Base-by-base conservation (phyloP, 1,140 invertebrate species). In the Cotesia vestalis region DNA sequence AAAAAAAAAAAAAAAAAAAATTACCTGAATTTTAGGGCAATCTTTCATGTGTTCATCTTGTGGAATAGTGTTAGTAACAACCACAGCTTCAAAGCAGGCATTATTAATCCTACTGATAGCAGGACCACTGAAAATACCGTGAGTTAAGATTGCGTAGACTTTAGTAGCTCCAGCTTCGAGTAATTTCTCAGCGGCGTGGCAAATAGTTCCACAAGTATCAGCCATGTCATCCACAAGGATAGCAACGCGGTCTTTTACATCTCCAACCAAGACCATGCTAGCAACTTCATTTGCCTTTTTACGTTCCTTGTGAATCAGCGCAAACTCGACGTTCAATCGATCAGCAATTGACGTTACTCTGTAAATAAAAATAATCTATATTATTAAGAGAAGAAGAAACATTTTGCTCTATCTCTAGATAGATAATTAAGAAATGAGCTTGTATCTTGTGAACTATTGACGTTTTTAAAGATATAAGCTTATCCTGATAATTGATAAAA, bases 171-270 rank as follows among this genome's bases (percentile, higher is more conserved):
- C 98, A 69, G 98, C 97, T 86, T 99, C 97, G 64, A 94, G 87
- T 17, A 99, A 87, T 82, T 98, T 98, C 87, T 98, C 95, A 53
- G 97, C 97, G 53, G 97, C 98, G 87, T 98, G 96, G 74, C 96
- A 97, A 76, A 99, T 97, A 14, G 98, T 99, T 14, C 98, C 98
- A 88, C 97, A 99, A 20, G 98, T 99, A 82, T 99, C 98, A 3
- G 98, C 98, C 95, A 99, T 98, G 85, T 99, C 98, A 81, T 99
- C 98, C 3, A 99, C 97, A 74, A 99, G 89, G 76, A 99, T 99
- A 55, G 98, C 97, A 60, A 97, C 93, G 81, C 95, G 91, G 79
- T 98, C 95, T 83, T 94, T 97, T 0, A 99, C 98, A 87, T 99
- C 96, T 71, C 98, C 98, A 0, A 99, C 97, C 14, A 99, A 88